Evolutionary conservation across 2,113 vertebrate genomes (phyloP), one percentile per base, ranked within the genome.

Genomic region (Triplophysa siluroides): DNA sequence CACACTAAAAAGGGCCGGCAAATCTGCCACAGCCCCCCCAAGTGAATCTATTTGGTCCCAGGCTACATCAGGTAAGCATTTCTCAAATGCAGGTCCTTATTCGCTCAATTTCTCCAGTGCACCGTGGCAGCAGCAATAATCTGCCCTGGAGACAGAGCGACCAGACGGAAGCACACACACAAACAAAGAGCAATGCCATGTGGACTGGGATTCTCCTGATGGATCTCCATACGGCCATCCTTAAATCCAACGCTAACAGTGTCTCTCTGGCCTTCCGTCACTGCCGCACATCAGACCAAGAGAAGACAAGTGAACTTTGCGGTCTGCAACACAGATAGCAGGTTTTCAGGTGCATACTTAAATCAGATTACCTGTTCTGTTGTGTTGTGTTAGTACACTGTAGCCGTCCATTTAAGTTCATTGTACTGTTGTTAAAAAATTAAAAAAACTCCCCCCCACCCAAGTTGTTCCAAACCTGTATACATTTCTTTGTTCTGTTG

Each of bases 241-340:
- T 84, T 90, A 91, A 91, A 92, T 93, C 89, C 90, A 89, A 83
- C 84, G 85, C 88, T 90, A 92, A 88, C 89, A 89, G 88, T 84
- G 85, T 83, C 87, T 89, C 85, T 88, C 84, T 81, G 88, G 81
- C 82, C 85, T 87, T 85, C 88, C 89, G 91, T 92, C 92, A 89
- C 88, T 85, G 84, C 82, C 81, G 56, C 38, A 60, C 33, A 69
- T 78, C 62, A 78, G 79, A 74, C 43, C 24, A 21, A 56, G 45
- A 29, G 26, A 65, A 76, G 50, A 65, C 43, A 65, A 65, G 50
- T 23, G 21, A 64, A 52, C 26, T 65, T 8, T 50, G 11, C 2
- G 47, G 13, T 50, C 14, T 14, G 14, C 47, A 47, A 47, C 45
- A 9, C 45, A 47, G 45, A 47, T 12, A 47, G 45, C 10, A 2